Conservation (phyloP, 53 echinoderm and acorn worm genomes). For the Hippasteria phrygiana region DNA sequence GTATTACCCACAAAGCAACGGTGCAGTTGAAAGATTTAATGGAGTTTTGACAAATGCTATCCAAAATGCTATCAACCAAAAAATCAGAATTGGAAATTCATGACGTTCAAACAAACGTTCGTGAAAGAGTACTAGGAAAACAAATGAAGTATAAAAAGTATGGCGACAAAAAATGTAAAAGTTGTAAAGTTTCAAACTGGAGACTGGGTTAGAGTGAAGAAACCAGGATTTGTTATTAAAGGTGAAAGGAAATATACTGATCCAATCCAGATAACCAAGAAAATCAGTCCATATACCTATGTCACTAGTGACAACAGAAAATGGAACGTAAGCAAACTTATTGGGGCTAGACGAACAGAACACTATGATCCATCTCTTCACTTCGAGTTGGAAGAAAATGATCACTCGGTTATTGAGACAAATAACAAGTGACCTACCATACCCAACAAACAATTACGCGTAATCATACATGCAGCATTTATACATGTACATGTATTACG, state of each 20-base stretch:
- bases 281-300: constrained; percentile 33
- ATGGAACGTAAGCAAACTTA: constrained; percentile 57
- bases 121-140: constrained; percentile 21
- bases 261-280: constrained; percentile 31
- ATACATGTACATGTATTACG: too few relatives aligned
- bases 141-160: constrained; percentile 58
- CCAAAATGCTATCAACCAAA: constrained; percentile 44
- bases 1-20: constrained; percentile 44
- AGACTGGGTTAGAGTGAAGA: constrained; percentile 57
- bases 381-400: not conserved
- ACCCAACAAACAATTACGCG: not conserved
- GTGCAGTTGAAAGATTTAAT: constrained; percentile 36
- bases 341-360: not conserved
- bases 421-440: not conserved
- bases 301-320: not conserved
- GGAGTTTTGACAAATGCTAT: constrained; percentile 31
- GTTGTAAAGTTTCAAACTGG: constrained; percentile 34
- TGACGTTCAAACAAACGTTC: too few relatives aligned
- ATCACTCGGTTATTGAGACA: not conserved
- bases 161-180: constrained; percentile 52
- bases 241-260: constrained; percentile 30
- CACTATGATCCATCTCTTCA: not conserved
- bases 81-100: too few relatives aligned
- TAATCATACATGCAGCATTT: too few relatives aligned
- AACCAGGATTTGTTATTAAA: constrained; percentile 40